A percentile compares a stretch with the other conserved stretches of the same genome.
Evolutionary conservation across 2,888 invertebrate genomes (phyloP).

Genomic region (Eudemis profundana): DNA sequence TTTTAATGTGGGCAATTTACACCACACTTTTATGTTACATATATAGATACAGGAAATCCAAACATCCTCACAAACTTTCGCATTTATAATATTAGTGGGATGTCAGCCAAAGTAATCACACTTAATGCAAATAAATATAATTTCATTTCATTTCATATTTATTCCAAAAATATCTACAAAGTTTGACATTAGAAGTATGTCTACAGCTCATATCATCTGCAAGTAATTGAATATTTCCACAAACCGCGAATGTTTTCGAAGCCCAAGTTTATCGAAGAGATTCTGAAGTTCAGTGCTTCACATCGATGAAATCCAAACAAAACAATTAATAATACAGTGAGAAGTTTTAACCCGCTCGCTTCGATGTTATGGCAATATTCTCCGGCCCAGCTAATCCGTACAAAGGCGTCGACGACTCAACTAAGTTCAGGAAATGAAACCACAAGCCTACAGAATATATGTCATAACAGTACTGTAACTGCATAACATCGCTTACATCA

Average conservation of each 20-base stretch:
- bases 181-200: too few relatives aligned
- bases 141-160: too few relatives aligned
- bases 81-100: too few relatives aligned
- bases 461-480: neutral
- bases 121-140: too few relatives aligned
- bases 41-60: too few relatives aligned
- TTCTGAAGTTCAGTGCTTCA: neutral
- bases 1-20: too few relatives aligned
- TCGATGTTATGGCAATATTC: conserved; percentile 2
- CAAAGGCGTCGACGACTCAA: conserved; percentile 9
- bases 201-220: neutral
- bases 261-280: neutral
- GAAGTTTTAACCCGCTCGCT: neutral
- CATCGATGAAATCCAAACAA: neutral
- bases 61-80: too few relatives aligned
- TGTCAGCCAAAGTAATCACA: too few relatives aligned
- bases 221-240: neutral
- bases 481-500: neutral
- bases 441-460: neutral
- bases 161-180: too few relatives aligned
- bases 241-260: neutral
- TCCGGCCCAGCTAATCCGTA: neutral
- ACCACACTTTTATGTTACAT: too few relatives aligned
- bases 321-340: neutral
- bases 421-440: conserved; percentile 24